phyloP scores from a whole-genome alignment of 2,797 vertebrate genomes.

The Hylomyscus alleni region DNA sequence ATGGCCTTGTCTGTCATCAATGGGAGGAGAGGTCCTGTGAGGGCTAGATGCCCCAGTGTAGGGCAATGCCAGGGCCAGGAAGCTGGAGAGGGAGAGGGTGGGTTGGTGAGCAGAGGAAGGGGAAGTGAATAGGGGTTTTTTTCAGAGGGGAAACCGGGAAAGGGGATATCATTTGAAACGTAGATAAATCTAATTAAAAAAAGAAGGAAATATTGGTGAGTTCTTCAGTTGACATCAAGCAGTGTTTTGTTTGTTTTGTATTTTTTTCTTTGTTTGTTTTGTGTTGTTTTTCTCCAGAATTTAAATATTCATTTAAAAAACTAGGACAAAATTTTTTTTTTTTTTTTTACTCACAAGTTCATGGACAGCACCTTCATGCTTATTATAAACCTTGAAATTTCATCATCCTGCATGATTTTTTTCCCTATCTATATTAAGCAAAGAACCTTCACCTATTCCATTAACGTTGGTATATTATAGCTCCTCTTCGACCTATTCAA shows the following conservation, averaged over 20 bases:
- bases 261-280: background rate
- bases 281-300: background rate
- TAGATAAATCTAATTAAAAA: no score
- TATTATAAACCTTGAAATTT: background rate
- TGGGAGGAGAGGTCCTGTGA: no score
- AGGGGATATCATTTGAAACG: no score
- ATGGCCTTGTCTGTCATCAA: no score
- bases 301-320: no score
- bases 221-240: background rate
- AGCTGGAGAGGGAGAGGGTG: no score
- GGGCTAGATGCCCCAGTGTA: no score
- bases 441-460: background rate
- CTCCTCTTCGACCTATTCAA: background rate
- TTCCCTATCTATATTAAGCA: background rate
- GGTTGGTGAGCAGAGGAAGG: no score
- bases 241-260: background rate
- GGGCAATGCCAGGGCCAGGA: no score
- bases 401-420: background rate
- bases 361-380: background rate
- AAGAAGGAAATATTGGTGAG: background rate
- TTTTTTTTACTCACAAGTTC: background rate
- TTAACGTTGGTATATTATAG: background rate
- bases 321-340: no score
- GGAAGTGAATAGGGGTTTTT: no score
- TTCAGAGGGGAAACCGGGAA: no score